phyloP scores from a whole-genome alignment of 2,113 vertebrate species.

The Plecturocebus donacophilus region DNA sequence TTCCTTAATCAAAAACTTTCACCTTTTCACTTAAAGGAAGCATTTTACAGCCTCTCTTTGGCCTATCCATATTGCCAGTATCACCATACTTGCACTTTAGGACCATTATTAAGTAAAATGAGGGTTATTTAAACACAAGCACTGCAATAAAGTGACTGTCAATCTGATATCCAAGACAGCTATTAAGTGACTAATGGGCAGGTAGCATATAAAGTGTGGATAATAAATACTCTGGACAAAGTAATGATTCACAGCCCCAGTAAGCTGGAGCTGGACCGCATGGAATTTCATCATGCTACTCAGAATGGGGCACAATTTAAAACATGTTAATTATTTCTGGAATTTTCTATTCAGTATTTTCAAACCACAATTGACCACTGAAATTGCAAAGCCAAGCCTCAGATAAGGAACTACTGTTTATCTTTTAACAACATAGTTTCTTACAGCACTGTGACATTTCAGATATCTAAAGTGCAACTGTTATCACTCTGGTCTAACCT shows the following conservation, averaged over 20 bases:
- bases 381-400: neutral
- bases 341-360: neutral
- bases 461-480: neutral
- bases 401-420: neutral
- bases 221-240: neutral
- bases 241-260: neutral
- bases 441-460: neutral
- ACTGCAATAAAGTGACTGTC: neutral
- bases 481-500: neutral
- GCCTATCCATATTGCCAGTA: neutral
- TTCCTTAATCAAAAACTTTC: neutral
- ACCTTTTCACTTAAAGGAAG: neutral
- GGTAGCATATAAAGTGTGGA: neutral
- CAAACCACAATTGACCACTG: neutral
- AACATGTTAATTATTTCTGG: neutral
- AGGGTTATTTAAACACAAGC: neutral
- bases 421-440: slow-evolving; percentile 21
- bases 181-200: neutral
- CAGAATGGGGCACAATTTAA: neutral
- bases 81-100: neutral
- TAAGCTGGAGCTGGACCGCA: neutral
- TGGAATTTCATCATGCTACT: neutral
- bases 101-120: neutral
- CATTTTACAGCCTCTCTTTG: neutral
- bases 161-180: neutral